Percentiles rank a stretch among this genome's conserved stretches.
Conservation (phyloP, 2,888 invertebrate genomes). For the Pecten maximus region DNA sequence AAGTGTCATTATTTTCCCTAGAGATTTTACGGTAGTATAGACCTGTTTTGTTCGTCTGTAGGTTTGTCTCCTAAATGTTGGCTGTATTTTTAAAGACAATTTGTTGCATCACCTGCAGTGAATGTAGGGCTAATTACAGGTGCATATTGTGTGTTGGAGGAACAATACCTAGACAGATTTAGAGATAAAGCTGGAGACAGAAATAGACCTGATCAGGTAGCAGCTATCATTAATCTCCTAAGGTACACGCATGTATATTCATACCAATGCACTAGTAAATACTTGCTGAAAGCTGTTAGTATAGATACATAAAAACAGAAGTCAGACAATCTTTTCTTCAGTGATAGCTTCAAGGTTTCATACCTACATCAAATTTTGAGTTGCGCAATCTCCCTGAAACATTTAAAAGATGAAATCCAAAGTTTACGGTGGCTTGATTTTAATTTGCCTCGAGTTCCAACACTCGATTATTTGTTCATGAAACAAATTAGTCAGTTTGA, state of each 20-base stretch:
- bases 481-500: no score
- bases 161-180: slow-evolving; percentile 10
- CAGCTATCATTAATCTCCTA: neutral
- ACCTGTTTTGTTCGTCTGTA: neutral
- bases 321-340: neutral
- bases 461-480: no score
- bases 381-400: no score
- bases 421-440: no score
- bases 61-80: neutral
- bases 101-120: neutral
- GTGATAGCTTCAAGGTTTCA: neutral
- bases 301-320: neutral
- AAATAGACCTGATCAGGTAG: neutral
- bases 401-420: no score
- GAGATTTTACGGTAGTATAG: neutral
- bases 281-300: neutral
- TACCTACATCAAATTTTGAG: no score
- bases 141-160: neutral
- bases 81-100: neutral
- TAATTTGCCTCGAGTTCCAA: no score
- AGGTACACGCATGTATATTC: neutral
- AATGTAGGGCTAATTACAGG: neutral
- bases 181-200: neutral
- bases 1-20: neutral
- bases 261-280: neutral